Evolutionary conservation across 2,888 invertebrate genomes (phyloP), one percentile per base, ranked within the genome.

Genomic region (Candidula unifasciata): DNA sequence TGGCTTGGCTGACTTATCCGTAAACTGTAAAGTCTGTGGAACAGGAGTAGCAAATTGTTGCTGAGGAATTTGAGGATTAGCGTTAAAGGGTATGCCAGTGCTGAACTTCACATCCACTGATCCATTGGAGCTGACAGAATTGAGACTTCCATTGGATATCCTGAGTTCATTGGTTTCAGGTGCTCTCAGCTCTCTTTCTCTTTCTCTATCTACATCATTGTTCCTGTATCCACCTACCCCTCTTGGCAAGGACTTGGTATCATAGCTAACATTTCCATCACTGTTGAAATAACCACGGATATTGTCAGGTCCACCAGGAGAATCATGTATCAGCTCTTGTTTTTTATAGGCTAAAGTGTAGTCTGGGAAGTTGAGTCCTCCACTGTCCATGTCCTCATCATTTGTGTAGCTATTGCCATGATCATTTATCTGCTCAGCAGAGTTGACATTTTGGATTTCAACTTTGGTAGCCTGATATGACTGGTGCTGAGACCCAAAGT

Each of bases 301-400:
- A 71, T 84, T 74, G 10, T 64, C 84, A 18, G 73, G 86, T 0
- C 79, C 84, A 1, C 84, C 78, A 27, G 83, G 85, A 69, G 74
- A 78, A 37, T 79, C 82, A 74, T 79, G 82, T 0, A 79, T 66
- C 1, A 82, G 80, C 8, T 83, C 85, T 10, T 69, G 54, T 21
- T 80, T 78, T n/a, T 82, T 80, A 82, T 87, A 87, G 21, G 85
- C 78, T 66, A 86, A 69, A n/a, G 87, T 87, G 78, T 87, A 87
- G 73, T 87, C 87, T 1, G 86, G 86, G 80, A 86, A 78, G n/a
- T 69, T 81, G 6, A 35, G 2, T 1, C 37, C 64, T 24, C 44
- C 77, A 13, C 16, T 44, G 52, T 3, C 30, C 21, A 30, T 54
- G 35, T 85, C 86, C 82, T 77, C 83, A 87, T 68, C 85, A 6